Conservation (phyloP, 1,140 invertebrate genomes). For the Drosophila bifasciata region DNA sequence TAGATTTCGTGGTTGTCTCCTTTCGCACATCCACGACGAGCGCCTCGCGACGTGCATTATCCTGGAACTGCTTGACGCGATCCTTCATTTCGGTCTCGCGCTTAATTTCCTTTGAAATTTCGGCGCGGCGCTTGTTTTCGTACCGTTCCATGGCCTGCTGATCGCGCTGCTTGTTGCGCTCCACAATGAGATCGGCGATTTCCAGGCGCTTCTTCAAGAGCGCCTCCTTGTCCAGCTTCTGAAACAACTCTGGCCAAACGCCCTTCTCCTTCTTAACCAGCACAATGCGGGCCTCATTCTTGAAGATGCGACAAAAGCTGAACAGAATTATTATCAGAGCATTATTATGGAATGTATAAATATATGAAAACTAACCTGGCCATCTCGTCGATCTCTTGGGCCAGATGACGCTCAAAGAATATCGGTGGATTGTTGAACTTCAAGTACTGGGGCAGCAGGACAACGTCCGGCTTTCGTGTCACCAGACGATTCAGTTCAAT, state of each 20-base stretch:
- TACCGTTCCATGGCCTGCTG: slow-evolving; percentile 71
- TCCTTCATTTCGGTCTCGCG: slow-evolving; percentile 75
- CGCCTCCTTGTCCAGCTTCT: slow-evolving; percentile 70
- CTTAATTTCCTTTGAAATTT: slow-evolving; percentile 74
- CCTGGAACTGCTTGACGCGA: slow-evolving; percentile 74
- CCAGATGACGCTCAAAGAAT: slow-evolving; percentile 77
- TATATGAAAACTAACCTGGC: slow-evolving; percentile 39
- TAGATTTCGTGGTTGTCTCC: slow-evolving; percentile 31
- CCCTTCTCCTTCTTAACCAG: slow-evolving; percentile 74
- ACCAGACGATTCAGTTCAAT: slow-evolving; percentile 79
- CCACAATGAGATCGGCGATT: slow-evolving; percentile 72
- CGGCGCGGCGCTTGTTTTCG: slow-evolving; percentile 69
- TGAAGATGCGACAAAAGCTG: slow-evolving; percentile 80
- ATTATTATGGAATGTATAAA: not conserved
- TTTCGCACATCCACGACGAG: slow-evolving; percentile 73
- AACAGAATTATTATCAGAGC: not conserved
- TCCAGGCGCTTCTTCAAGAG: slow-evolving; percentile 72
- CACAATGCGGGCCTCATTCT: slow-evolving; percentile 81
- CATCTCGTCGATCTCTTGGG: slow-evolving; percentile 76
- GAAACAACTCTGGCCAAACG: slow-evolving; percentile 79
- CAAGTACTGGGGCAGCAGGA: slow-evolving; percentile 71
- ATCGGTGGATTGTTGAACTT: slow-evolving; percentile 83
- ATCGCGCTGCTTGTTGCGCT: slow-evolving; percentile 79
- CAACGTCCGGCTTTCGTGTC: slow-evolving; percentile 78
- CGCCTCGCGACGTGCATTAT: slow-evolving; percentile 64